Conservation (phyloP, 2,797 vertebrate genomes). For the Brotula barbata region DNA sequence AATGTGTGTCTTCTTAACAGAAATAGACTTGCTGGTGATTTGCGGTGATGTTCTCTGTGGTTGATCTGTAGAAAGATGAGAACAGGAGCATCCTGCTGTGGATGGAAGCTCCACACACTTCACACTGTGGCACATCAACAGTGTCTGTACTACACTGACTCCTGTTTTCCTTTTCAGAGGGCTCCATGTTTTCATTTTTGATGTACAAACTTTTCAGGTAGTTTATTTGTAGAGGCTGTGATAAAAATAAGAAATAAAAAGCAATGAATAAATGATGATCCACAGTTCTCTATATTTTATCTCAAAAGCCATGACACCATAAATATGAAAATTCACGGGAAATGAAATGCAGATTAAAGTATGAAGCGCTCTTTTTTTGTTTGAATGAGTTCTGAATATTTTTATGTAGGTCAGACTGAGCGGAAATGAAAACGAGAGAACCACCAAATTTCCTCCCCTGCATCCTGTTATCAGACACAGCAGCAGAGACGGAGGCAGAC, state of each 20-base stretch:
- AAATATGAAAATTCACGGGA: not conserved
- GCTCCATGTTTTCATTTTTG: conserved; percentile 12
- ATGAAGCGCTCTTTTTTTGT: not conserved
- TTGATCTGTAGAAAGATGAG: conserved; percentile 36
- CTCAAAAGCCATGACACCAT: not conserved
- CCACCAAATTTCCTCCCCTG: not conserved
- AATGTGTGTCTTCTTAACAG: conserved; percentile 14
- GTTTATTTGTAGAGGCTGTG: not conserved
- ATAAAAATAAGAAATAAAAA: not conserved
- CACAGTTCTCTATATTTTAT: conserved; percentile 2
- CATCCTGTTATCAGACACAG: not conserved
- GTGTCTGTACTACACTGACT: conserved; percentile 12
- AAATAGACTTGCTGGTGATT: conserved; percentile 22
- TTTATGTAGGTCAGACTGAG: conserved; percentile 14
- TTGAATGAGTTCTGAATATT: conserved; percentile 8
- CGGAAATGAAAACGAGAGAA: not conserved
- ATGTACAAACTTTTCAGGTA: conserved; percentile 1
- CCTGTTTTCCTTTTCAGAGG: too few relatives aligned
- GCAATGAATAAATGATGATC: not conserved
- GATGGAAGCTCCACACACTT: conserved; percentile 49
- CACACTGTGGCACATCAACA: conserved; percentile 34
- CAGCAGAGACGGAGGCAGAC: not conserved
- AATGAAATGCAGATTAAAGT: not conserved
- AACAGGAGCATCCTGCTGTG: conserved; percentile 28
- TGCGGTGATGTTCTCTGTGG: conserved; percentile 31